Percentiles rank a stretch among this genome's conserved stretches.
Evolutionary conservation across 2,888 invertebrate genomes (phyloP).

Genomic region (Catotricha subobsoleta): DNA sequence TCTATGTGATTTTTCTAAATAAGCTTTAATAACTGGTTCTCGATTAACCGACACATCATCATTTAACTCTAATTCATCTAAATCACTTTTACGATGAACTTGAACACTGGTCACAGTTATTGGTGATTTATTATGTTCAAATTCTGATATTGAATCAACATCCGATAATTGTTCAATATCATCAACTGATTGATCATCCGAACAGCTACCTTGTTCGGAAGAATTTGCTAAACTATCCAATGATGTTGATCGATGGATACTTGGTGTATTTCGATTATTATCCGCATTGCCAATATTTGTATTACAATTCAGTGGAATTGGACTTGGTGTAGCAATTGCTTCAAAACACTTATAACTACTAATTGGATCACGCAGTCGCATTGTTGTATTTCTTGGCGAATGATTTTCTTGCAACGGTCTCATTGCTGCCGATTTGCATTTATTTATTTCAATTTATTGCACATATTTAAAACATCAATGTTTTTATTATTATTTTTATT

Average conservation of each 20-base stretch:
- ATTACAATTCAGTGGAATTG: conserved; percentile 10
- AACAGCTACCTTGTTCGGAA: conserved; percentile 21
- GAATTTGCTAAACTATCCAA: conserved; percentile 51
- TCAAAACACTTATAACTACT: conserved; percentile 34
- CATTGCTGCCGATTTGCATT: neutral
- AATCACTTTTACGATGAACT: conserved; percentile 20
- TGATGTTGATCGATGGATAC: conserved; percentile 31
- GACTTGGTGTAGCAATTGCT: conserved; percentile 12
- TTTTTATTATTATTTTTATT: too few relatives aligned
- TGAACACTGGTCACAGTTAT: conserved; percentile 26
- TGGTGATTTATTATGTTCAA: conserved; percentile 32
- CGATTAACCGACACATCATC: conserved; percentile 16
- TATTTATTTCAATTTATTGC: too few relatives aligned
- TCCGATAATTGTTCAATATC: conserved; percentile 32
- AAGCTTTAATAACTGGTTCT: conserved; percentile 12
- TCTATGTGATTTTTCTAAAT: conserved; percentile 12
- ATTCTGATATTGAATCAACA: conserved; percentile 49
- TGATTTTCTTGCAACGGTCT: neutral
- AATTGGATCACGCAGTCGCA: conserved; percentile 12
- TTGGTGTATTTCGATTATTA: conserved; percentile 9
- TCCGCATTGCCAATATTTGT: conserved; percentile 12
- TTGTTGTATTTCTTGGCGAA: conserved; percentile 6
- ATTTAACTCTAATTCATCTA: conserved; percentile 26
- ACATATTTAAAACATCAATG: too few relatives aligned
- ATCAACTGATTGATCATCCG: conserved; percentile 36